Evolutionary conservation across 2,888 invertebrate species (phyloP), one percentile per base, ranked within the genome.

Genomic region (Eurois occulta): DNA sequence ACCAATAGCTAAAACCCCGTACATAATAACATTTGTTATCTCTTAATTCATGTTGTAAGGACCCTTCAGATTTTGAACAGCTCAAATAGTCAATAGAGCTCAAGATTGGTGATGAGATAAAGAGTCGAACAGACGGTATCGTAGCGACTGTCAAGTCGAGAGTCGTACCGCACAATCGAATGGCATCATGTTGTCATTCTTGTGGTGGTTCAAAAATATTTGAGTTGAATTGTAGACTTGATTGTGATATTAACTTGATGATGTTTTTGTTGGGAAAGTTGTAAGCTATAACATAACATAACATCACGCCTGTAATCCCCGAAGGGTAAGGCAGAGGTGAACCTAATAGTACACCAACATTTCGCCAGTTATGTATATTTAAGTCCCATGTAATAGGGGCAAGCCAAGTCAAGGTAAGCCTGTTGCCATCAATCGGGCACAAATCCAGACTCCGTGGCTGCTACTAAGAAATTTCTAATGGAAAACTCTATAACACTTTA

Each of bases 61-160:
- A 91, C 88, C 89, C 89, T 90, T 90, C 89, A 88, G 81, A 88
- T 80, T 88, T 88, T 85, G 80, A 89, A 84, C 84, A 85, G 86
- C 84, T 88, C 73, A 72, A 86, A 86, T 81, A 90, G 89, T 90
- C 90, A 89, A 91, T 91, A 88, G 89, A 87, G 77, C 75, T 85
- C 84, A 85, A 90, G 93, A 93, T 93, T 88, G 84, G 89, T 91
- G 89, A 86, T 79, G 84, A 84, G 94, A 93, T 93, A 93, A 87
- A 86, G 86, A 87, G 78, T 78, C 85, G 81, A 89, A 88, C 87
- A 88, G 92, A 91, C 91, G 91, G 89, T 91, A 92, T 92, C 93
- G 83, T 87, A 84, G 81, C 83, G 83, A 90, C 91, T 91, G 94
- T 93, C 93, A 93, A 86, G 87, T 84, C 81, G 76, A 82, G 78